Percentiles rank a stretch among this genome's conserved stretches.
Evolutionary conservation across 2,797 vertebrate genomes (phyloP).

Genomic region (Gambusia yucatana): DNA sequence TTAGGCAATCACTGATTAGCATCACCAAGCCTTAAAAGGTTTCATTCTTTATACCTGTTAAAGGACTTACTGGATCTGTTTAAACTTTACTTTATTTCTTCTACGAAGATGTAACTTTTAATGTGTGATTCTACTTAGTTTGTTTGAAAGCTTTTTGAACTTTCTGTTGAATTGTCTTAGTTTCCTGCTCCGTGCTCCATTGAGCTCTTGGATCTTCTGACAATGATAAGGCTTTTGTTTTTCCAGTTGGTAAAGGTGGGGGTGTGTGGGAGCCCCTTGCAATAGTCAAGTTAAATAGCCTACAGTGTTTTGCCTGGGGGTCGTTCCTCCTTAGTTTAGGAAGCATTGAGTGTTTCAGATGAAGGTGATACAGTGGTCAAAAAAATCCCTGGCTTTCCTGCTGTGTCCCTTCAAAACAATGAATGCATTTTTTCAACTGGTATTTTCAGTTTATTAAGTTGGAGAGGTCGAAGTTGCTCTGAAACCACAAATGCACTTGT

Average conservation of each 20-base stretch:
- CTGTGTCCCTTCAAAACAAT: constrained; percentile 58
- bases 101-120: constrained; percentile 5
- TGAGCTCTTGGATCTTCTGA: constrained; percentile 61
- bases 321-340: constrained; percentile 43
- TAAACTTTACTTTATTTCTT: neutral
- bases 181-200: constrained; percentile 61
- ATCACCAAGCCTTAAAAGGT: constrained; percentile 50
- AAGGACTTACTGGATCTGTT: constrained; percentile 48
- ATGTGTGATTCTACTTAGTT: neutral
- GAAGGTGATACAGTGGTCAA: constrained; percentile 34
- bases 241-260: constrained; percentile 44
- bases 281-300: constrained; percentile 66
- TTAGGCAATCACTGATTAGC: constrained; percentile 35
- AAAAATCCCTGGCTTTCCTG: constrained; percentile 34
- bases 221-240: constrained; percentile 74
- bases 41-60: constrained; percentile 74
- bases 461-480: constrained; percentile 38
- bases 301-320: constrained; percentile 58
- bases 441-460: constrained; percentile 42
- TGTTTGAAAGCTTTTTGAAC: neutral
- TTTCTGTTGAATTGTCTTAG: constrained; percentile 52
- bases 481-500: constrained; percentile 13
- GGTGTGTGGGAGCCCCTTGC: constrained; percentile 45
- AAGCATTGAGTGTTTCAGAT: constrained; percentile 59
- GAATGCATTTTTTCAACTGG: constrained; percentile 65